Evolutionary conservation across 2,888 invertebrate species (phyloP), one percentile per base, ranked within the genome.

Genomic region (Ormia ochracea): DNA sequence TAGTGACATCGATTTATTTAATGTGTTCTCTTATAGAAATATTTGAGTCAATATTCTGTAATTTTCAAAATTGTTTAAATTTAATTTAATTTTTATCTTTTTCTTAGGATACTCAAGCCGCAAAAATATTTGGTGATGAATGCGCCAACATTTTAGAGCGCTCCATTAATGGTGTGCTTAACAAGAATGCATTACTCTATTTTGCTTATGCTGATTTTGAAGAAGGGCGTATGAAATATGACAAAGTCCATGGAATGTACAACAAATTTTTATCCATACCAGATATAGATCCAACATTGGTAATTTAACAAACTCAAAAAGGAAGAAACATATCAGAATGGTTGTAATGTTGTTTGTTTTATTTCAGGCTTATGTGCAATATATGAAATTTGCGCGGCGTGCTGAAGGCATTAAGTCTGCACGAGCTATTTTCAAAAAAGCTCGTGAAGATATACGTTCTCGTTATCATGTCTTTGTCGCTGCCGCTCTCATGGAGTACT

Each of bases 201-300:
- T 99, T 99, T 90, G 98, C 99, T 0, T 98, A 98, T 87, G 98
- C 99, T 0, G 99, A 99, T 90, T 99, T 98, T 86, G 99, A 99
- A 89, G 99, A 99, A 91, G 96, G 97, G 50, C 91, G 98, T 38
- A 93, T 98, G 88, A 98, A 98, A 88, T 98, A 97, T 88, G 97
- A 98, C 82, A 98, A 98, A 92, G 98, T 93, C 0, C 98, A 98
- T 89, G 94, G 95, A 87, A 98, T 99, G 85, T 99, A 99, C 91
- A 95, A 96, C 79, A 94, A 96, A 77, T 95, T 97, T 86, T 90
- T 99, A 70, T 96, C 96, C 85, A 94, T 97, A 87, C 92, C 93
- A 63, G 96, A 97, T 84, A 94, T 97, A 43, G 98, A 99, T 91
- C 99, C 99, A 0, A 98, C 99, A 0, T 91, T 99, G 92, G 96